Base-by-base conservation (phyloP, 2,113 vertebrate species). In the Hippoglossus stenolepis region DNA sequence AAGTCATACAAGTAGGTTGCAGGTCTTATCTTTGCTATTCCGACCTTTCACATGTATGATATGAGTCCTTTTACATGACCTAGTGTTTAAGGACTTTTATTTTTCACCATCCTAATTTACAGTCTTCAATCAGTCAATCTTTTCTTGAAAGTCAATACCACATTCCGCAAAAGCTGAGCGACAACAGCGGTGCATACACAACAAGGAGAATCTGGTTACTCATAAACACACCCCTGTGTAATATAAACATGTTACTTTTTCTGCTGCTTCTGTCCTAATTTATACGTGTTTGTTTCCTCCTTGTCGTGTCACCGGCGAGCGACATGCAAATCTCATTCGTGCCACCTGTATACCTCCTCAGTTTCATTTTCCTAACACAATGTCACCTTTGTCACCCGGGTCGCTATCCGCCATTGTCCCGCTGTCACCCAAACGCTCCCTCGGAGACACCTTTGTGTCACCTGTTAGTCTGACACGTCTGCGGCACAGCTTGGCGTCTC, bases 381-480 rank as follows among this genome's bases (percentile, higher is more conserved):
- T 70, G 76, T 87, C 80, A 83, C 84, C 81, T 82, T 76, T 83
- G 79, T 80, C 47, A 81, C 91, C 68, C n/a, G 28, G 35, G 77
- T 63, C 70, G 62, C 75, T 45, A 3, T 43, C 18, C 90, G 78
- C 18, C 87, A 85, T 91, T 91, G 85, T 89, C 67, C 89, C 69
- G 49, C 84, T 91, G 92, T 77, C 77, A 63, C 77, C 67, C 15
- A 21, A 74, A 66, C 14, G 70, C 72, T 77, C 54, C 63, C 61
- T 54, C 0, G 49, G 72, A 80, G 85, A 84, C 86, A 80, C 80
- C 82, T 80, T 59, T 75, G 89, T 62, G 31, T 87, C 90, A 88
- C 87, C 89, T 90, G 87, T 85, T 88, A 82, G 89, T 90, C 83
- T 90, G 84, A 80, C 86, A 85, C 70, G 67, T 85, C 80, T 67